phyloP scores from a whole-genome alignment of 2,888 invertebrate species.

The Temnothorax unifasciatus region DNA sequence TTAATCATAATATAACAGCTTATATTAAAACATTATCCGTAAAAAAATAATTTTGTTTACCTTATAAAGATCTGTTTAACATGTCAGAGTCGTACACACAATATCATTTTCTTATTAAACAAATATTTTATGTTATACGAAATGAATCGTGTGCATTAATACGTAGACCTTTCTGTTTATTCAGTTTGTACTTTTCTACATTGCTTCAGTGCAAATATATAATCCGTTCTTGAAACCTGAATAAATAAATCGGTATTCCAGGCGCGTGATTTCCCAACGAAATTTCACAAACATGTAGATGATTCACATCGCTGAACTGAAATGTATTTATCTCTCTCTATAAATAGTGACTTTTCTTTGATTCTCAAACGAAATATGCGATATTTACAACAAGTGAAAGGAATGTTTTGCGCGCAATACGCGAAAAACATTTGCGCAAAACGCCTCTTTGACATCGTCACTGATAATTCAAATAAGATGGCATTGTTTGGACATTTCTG shows the following conservation, averaged over 20 bases:
- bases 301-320: constrained; percentile 26
- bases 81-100: background rate
- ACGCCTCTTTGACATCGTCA: background rate
- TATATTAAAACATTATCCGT: background rate
- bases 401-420: constrained; percentile 5
- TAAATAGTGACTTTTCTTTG: background rate
- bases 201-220: constrained; percentile 11
- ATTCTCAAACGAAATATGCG: constrained; percentile 1
- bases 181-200: background rate
- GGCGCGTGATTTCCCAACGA: constrained; percentile 17
- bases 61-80: background rate
- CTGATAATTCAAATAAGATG: constrained; percentile 44
- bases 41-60: background rate
- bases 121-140: background rate
- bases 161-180: background rate
- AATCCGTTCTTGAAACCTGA: constrained; percentile 6
- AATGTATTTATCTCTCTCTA: background rate
- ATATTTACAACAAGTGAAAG: constrained; percentile 29
- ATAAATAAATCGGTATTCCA: constrained; percentile 38
- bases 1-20: background rate
- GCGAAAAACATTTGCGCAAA: background rate
- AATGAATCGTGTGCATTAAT: background rate
- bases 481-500: constrained; percentile 13
- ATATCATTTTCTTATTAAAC: background rate
- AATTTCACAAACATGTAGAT: constrained; percentile 30